Base-by-base conservation (phyloP, 2,888 invertebrate genomes). In the Dioctria linearis region DNA sequence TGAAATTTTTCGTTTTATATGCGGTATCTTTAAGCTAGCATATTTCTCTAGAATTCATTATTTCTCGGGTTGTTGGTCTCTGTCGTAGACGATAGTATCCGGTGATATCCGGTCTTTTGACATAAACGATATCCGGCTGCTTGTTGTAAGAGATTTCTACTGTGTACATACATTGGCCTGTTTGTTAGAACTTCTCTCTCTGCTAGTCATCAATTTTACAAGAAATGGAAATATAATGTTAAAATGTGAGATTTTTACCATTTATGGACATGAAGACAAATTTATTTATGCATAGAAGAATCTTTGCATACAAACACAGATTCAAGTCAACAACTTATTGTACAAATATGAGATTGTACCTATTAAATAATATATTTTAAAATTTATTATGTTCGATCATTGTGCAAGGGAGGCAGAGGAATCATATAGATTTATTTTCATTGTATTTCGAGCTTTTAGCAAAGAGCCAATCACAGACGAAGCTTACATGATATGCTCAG, bases 1-100 rank as follows among this genome's bases (percentile, higher is more conserved):
- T 69, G 40, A 69, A 69, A 69, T 69, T 69, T 25, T 69, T 69
- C 69, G 69, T 69, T 69, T 69, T 69, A 69, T 69, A 69, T 69
- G 69, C 69, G 69, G 69, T 69, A 25, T 54, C 54, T 39, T 49
- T 49, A 69, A 51, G 51, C 49, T 39, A 37, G 51, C 51, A 69
- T 51, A 69, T 49, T 69, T 51, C 54, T 11, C 51, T n/a, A 51
- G 39, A 69, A 69, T 69, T 69, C 69, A 51, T 69, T 69, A 69
- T 51, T 69, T 25, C 51, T 51, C 51, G 51, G 69, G 43, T 69
- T 69, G 69, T 39, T 39, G 69, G 69, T 51, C 69, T 51, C 9
- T 69, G 51, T 25, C 37, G 11, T 37, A 69, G 46, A 25, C 37
- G 51, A 13, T 37, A 11, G 69, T 11, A 39, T 69, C 69, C 69